Percentiles rank a stretch among this genome's conserved stretches.
Conservation (phyloP, 2,888 invertebrate species). For the Melanchra persicariae region DNA sequence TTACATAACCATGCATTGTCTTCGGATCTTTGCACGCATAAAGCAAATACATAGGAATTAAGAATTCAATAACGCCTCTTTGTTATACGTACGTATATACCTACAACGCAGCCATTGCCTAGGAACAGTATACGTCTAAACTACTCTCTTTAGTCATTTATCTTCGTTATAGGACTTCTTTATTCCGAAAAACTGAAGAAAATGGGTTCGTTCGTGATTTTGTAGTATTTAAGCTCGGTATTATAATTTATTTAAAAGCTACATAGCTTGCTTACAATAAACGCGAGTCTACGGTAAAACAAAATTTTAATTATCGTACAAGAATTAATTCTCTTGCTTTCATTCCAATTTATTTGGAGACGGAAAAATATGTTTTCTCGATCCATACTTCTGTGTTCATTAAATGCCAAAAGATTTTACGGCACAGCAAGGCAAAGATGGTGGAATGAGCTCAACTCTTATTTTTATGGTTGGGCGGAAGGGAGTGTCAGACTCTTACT, state of each 20-base stretch:
- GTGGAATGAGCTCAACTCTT: too few relatives aligned
- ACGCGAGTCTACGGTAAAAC: neutral
- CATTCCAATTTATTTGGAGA: neutral
- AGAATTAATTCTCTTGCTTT: neutral
- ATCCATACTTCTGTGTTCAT: neutral
- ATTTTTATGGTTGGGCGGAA: too few relatives aligned
- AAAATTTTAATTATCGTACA: neutral
- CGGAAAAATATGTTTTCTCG: neutral
- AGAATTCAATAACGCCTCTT: slow-evolving; percentile 33
- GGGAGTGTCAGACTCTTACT: too few relatives aligned
- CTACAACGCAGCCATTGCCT: slow-evolving; percentile 3
- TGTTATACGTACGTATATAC: neutral
- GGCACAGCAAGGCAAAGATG: too few relatives aligned
- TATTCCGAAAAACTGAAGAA: slow-evolving; percentile 11
- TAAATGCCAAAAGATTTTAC: too few relatives aligned
- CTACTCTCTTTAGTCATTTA: slow-evolving; percentile 44
- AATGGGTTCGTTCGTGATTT: slow-evolving; percentile 8
- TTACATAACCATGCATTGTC: neutral
- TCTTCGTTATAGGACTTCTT: slow-evolving; percentile 41
- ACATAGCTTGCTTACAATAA: neutral
- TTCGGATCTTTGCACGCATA: neutral
- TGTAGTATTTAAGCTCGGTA: neutral
- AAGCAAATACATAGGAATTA: slow-evolving; percentile 7
- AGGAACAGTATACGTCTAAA: slow-evolving; percentile 20
- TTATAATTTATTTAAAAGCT: slow-evolving; percentile 7